A percentile compares a stretch with the other conserved stretches of the same genome.
Conservation (phyloP, 92 coral and sea anemone species). For the Palythoa grandiflora region DNA sequence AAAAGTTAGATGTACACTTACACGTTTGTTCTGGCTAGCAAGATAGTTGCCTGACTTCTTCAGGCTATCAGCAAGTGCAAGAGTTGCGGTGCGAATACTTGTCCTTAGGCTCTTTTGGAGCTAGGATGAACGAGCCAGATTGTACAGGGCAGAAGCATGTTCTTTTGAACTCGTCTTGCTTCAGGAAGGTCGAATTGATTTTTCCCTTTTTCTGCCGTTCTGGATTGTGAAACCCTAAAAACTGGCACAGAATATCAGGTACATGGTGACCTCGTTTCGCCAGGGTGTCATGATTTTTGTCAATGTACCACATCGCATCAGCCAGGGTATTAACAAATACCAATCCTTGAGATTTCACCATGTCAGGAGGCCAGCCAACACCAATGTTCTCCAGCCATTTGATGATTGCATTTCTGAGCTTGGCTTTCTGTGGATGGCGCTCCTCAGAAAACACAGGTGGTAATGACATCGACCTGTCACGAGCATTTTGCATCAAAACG, state of each 20-base stretch:
- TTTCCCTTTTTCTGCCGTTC: constrained; percentile 55
- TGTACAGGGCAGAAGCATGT: constrained; percentile 47
- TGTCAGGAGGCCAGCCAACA: constrained; percentile 55
- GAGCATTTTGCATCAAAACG: not conserved
- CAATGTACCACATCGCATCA: constrained; percentile 58
- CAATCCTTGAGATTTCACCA: constrained; percentile 18
- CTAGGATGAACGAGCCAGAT: constrained; percentile 49
- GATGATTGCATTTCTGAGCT: constrained; percentile 39
- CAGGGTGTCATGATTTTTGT: constrained; percentile 47
- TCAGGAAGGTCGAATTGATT: constrained; percentile 40
- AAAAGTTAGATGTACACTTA: constrained; percentile 34
- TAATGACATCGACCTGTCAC: constrained; percentile 32
- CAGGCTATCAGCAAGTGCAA: constrained; percentile 62
- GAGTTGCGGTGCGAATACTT: constrained; percentile 31
- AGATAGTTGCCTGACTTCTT: constrained; percentile 47
- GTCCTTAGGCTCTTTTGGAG: constrained; percentile 48
- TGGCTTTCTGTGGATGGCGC: constrained; percentile 46
- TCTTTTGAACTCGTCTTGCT: constrained; percentile 50
- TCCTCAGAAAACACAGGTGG: constrained; percentile 52
- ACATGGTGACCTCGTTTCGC: constrained; percentile 28
- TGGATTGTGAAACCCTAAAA: constrained; percentile 36
- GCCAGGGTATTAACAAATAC: constrained; percentile 50
- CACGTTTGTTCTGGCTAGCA: constrained; percentile 54
- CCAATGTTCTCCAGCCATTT: constrained; percentile 39
- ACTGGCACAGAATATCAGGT: constrained; percentile 30